Percentiles rank a stretch among this genome's conserved stretches.
These are phyloP conservation scores for Tolmerus cingulatus DNA, from an alignment of 2,888 invertebrate species.

Conservation along the genomic window DNA sequence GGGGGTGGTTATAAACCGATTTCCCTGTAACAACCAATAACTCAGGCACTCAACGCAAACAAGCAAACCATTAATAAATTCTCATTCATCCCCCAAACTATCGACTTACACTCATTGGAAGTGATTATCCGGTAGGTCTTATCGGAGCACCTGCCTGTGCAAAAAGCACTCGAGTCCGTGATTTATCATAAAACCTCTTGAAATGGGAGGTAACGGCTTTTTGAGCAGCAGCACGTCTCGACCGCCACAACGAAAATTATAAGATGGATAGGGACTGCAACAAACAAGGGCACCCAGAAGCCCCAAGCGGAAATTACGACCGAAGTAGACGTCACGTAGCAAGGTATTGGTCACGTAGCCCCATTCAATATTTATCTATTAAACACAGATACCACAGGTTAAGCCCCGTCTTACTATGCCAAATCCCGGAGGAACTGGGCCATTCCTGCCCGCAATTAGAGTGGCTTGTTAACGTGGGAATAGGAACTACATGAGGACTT, in stretches of 20 bases:
- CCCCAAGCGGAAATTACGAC: background rate
- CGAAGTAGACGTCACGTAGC: constrained; percentile 10
- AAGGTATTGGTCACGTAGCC: constrained; percentile 23
- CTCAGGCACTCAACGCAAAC: background rate
- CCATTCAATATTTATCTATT: constrained; percentile 37
- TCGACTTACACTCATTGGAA: background rate
- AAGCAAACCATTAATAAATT: background rate
- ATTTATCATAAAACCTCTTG: constrained; percentile 1
- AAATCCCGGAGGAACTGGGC: background rate
- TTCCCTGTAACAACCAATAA: background rate
- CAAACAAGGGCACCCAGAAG: background rate
- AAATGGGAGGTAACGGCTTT: constrained; percentile 20
- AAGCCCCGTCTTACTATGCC: background rate
- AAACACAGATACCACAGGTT: constrained; percentile 17
- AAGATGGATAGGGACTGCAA: constrained; percentile 6
- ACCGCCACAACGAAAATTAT: constrained; percentile 9
- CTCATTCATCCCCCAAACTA: background rate
- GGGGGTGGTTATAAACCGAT: background rate
- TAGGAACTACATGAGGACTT: background rate
- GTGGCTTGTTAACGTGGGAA: background rate
- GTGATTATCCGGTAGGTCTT: background rate
- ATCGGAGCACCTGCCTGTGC: background rate
- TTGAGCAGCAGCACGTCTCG: constrained; percentile 11
- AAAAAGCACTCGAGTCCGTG: background rate
- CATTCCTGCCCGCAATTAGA: background rate